Evolutionary conservation across 2,113 vertebrate genomes (phyloP), one percentile per base, ranked within the genome.

Genomic region (Pangasianodon gigas): DNA sequence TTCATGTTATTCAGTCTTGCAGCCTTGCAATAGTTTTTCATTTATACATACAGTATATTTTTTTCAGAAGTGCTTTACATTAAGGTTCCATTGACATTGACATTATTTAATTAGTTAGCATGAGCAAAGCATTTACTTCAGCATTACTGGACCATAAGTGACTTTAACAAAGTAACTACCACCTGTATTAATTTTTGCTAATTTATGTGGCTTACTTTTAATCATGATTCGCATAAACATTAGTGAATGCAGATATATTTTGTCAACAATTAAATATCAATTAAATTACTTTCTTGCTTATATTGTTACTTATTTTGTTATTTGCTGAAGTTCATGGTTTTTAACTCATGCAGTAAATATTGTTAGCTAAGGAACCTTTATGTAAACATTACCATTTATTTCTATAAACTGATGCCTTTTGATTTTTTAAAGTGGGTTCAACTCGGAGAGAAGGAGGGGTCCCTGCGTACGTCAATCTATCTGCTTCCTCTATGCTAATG

Each of bases 401-500:
- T 60, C 21, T 41, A 14, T 60, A 84, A 65, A 58, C 24, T 85
- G 24, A 56, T 62, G 24, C 13, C 82, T 75, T 90, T 32, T 93
- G 29, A 71, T 54, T 75, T 71, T 92, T 87, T 90, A 89, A 87
- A 99, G 98, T 99, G 97, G 98, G 98, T 71, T 99, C 98, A 77
- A 99, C 97, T 84, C 97, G 97, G 94, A 97, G 97, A 95, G 98
- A 99, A 94, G 96, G 97, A 14, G 96, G 95, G 0, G 97, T 99
- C 90, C 98, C 98, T 14, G 97, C 98, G 67, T 99, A 99, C 85
- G 98, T 99, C 88, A 99, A 99, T 95, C 95, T 99, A 3, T 99
- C 98, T 91, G 98, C 98, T 26, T 99, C 97, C 32, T 99, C 98
- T 85, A 99, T 99, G 98, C 96, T 99, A 62, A 99, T 99, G 98